Evolutionary conservation across 2,888 invertebrate species (phyloP), one percentile per base, ranked within the genome.

Genomic region (Dendrolimus pini): DNA sequence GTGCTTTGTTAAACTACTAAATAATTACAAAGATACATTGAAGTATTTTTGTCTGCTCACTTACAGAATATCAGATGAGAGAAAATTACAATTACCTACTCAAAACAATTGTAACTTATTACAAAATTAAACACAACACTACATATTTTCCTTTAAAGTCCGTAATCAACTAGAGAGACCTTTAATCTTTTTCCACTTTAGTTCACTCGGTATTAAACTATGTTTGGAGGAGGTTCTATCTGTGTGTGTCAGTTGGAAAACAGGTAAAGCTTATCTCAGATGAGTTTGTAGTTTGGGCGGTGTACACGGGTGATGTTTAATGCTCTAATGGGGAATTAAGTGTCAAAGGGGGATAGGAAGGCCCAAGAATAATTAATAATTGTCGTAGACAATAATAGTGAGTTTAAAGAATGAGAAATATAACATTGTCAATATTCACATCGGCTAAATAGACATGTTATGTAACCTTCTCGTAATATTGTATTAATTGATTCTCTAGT

Each of bases 181-280:
- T 47, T 47, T 47, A 47, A 47, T 47, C 47, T 47, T 47, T 47
- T 47, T 47, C 47, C 47, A 47, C 47, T 47, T 47, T 47, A 47
- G 47, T 47, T 47, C 47, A 47, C 47, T 47, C 12, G 47, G 47
- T 47, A 12, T 47, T 9, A 47, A 47, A 47, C 47, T 47, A 30
- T 30, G 47, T 47, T 47, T 47, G 9, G 47, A 47, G 47, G 42
- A 30, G 30, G 30, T 30, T 30, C 3, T 30, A 54, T 59, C 62
- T 65, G 63, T 62, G 54, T 58, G 54, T 60, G 61, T 65, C 69
- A 68, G 68, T 65, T 71, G 65, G 66, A 65, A 69, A 74, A 74
- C 71, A 72, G 65, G 70, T 57, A 66, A 65, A 58, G 59, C 67
- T 63, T 63, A 60, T 59, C 67, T 47, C 47, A 47, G 47, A 12